These are phyloP conservation scores for Paradoxurus hermaphroditus DNA, from an alignment of 2,113 vertebrate genomes.

Conservation along the genomic window DNA sequence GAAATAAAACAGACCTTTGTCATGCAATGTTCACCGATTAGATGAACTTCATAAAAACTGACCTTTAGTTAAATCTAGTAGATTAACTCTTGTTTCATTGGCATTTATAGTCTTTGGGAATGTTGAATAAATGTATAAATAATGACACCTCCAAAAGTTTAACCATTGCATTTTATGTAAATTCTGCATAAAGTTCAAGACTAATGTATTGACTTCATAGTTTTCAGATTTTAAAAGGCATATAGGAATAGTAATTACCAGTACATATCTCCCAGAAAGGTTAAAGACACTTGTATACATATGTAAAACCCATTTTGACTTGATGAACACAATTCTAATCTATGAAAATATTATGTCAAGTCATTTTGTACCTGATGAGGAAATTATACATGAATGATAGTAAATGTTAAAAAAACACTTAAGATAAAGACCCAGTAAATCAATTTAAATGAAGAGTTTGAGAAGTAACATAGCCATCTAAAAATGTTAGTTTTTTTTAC, in stretches of 20 bases:
- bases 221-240: conserved; percentile 72
- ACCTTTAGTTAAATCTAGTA: conserved; percentile 53
- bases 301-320: conserved; percentile 63
- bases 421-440: conserved; percentile 45
- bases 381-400: conserved; percentile 48
- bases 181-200: conserved; percentile 42
- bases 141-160: conserved; percentile 52
- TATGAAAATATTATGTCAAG: conserved; percentile 59
- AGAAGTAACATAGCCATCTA: conserved; percentile 39
- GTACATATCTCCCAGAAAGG: not conserved
- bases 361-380: conserved; percentile 56
- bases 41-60: conserved; percentile 46
- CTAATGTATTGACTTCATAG: conserved; percentile 45
- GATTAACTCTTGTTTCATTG: conserved; percentile 47
- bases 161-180: conserved; percentile 36
- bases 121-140: conserved; percentile 17
- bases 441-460: conserved; percentile 12
- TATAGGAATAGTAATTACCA: conserved; percentile 51
- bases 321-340: conserved; percentile 65
- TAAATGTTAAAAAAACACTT: conserved; percentile 62
- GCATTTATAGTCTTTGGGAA: not conserved
- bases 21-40: conserved; percentile 33
- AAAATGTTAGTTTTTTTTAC: conserved; percentile 45
- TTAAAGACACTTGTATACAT: conserved; percentile 51
- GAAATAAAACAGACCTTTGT: conserved; percentile 36